phyloP scores from a whole-genome alignment of 2,888 invertebrate genomes.

The Synergus japonicus region DNA sequence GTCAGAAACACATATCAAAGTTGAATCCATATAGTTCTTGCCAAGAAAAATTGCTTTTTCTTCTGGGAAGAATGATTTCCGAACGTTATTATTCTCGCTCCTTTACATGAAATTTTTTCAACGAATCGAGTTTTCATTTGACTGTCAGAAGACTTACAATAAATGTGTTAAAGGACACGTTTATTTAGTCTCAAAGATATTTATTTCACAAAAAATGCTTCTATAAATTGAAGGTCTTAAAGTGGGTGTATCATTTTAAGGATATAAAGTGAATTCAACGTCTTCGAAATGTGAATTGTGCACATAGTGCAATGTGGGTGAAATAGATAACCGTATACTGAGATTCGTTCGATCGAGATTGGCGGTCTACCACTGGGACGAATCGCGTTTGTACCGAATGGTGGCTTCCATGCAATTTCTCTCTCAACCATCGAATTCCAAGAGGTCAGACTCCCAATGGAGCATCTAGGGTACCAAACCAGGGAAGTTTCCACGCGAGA shows the following conservation, averaged over 20 bases:
- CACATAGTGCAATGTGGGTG: background rate
- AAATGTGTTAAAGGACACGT: too few species aligned
- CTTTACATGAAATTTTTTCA: too few species aligned
- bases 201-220: too few species aligned
- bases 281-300: background rate
- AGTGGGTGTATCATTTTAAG: too few species aligned
- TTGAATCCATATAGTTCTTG: slow-evolving; percentile 2
- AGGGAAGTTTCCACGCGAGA: slow-evolving; percentile 32
- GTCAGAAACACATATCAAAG: slow-evolving; percentile 14
- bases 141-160: too few species aligned
- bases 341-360: slow-evolving; percentile 33
- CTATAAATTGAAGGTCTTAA: too few species aligned
- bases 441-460: slow-evolving; percentile 18
- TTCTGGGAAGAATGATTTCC: background rate
- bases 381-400: slow-evolving; percentile 24
- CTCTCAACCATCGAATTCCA: slow-evolving; percentile 30
- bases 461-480: slow-evolving; percentile 37
- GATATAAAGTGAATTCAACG: background rate
- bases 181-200: too few species aligned
- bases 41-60: slow-evolving; percentile 15
- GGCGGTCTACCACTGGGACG: slow-evolving; percentile 29
- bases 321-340: background rate
- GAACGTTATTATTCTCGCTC: too few species aligned
- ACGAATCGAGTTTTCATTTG: too few species aligned
- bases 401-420: slow-evolving; percentile 26